phyloP scores from a whole-genome alignment of 2,113 vertebrate genomes.

The Rhinopomastus cyanomelas region DNA sequence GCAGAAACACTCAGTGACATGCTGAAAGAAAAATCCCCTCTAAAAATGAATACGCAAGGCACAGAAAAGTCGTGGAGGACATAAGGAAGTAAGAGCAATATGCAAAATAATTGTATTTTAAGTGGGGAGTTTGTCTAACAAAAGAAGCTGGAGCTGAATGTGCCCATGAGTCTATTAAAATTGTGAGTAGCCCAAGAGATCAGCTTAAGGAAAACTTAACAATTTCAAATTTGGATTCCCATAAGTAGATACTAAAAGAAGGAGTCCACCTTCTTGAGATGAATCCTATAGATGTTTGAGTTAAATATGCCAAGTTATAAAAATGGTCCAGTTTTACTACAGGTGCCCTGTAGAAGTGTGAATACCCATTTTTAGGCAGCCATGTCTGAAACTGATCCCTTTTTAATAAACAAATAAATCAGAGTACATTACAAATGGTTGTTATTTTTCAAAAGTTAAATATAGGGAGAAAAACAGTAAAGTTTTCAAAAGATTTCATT shows the following conservation, averaged over 20 bases:
- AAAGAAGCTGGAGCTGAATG: neutral
- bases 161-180: neutral
- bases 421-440: fast-evolving
- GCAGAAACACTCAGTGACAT: neutral
- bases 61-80: neutral
- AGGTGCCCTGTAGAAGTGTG: fast-evolving
- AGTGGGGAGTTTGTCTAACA: neutral
- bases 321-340: neutral
- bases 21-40: neutral
- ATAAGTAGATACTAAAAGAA: neutral
- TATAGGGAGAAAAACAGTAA: neutral
- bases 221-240: neutral
- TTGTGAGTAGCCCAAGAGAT: neutral
- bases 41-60: neutral
- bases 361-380: neutral
- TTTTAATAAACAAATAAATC: neutral
- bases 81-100: neutral
- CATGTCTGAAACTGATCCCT: neutral
- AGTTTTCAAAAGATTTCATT: neutral
- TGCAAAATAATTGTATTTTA: neutral
- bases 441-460: neutral
- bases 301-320: neutral
- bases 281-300: neutral
- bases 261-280: neutral
- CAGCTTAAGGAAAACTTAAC: neutral